Conservation (phyloP, 1,140 invertebrate genomes). For the Asbolus verrucosus region DNA sequence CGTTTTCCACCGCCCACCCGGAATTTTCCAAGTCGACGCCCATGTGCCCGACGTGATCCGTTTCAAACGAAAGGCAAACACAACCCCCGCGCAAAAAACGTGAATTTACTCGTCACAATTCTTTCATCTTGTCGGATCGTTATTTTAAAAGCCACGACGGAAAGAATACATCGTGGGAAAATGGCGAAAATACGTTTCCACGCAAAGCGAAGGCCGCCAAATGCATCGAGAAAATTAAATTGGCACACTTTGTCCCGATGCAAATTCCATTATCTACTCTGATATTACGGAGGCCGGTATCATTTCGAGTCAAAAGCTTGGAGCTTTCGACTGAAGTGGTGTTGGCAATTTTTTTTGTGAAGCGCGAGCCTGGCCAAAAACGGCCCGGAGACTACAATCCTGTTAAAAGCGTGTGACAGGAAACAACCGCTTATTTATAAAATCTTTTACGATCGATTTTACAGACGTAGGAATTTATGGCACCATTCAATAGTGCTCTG, state of each 20-base stretch:
- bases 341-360: no score
- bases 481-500: background rate
- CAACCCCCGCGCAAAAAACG: background rate
- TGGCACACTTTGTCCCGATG: background rate
- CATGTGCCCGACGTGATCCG: slow-evolving; percentile 11
- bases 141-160: slow-evolving; percentile 24
- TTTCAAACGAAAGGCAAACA: slow-evolving; percentile 11
- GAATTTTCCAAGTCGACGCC: no score
- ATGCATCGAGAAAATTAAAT: slow-evolving; percentile 17
- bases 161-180: slow-evolving; percentile 3
- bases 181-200: background rate
- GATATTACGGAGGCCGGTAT: background rate
- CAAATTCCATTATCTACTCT: background rate
- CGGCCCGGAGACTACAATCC: background rate
- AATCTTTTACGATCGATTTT: slow-evolving; percentile 19
- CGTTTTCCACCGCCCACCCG: no score
- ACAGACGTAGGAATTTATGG: slow-evolving; percentile 10
- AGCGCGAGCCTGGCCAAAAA: background rate
- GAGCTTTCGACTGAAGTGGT: no score
- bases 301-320: background rate
- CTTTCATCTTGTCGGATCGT: slow-evolving; percentile 2
- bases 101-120: background rate
- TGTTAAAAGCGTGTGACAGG: slow-evolving; percentile 2
- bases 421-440: slow-evolving; percentile 20
- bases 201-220: background rate